Conservation (phyloP, 2,888 invertebrate genomes). For the Zygogramma bicolorata region DNA sequence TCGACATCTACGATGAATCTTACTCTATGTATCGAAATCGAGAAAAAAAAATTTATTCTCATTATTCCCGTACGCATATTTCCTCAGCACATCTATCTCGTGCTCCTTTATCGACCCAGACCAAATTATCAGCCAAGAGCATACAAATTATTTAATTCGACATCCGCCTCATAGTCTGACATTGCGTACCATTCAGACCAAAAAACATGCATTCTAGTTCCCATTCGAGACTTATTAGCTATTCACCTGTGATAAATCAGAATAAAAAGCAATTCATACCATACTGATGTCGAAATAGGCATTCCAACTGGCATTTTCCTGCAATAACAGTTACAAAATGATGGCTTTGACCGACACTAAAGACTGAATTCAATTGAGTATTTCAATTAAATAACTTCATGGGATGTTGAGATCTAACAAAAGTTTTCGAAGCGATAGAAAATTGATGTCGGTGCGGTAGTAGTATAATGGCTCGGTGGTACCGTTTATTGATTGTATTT, state of each 20-base stretch:
- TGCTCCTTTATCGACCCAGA: background rate
- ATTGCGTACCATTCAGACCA: background rate
- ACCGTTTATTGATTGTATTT: conserved; percentile 26
- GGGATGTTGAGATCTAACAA: background rate
- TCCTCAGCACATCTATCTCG: no score
- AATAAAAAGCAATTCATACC: conserved; percentile 5
- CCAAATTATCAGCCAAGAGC: background rate
- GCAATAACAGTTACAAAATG: conserved; percentile 24
- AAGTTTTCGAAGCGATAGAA: conserved; percentile 17
- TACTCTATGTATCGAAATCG: no score
- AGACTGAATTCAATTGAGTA: conserved; percentile 9
- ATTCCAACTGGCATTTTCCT: conserved; percentile 5
- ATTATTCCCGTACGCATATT: no score
- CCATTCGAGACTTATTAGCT: background rate
- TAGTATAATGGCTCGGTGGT: conserved; percentile 21
- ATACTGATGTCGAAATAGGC: conserved; percentile 17
- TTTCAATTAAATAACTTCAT: conserved; percentile 25
- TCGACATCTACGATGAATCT: no score
- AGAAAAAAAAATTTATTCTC: no score
- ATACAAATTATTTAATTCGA: background rate
- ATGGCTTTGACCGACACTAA: background rate
- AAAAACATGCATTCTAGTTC: background rate
- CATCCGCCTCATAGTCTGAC: background rate
- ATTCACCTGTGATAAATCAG: background rate
- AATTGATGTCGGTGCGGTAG: background rate